Evolutionary conservation across 2,888 invertebrate genomes (phyloP).

Genomic region (Thera obeliscata): DNA sequence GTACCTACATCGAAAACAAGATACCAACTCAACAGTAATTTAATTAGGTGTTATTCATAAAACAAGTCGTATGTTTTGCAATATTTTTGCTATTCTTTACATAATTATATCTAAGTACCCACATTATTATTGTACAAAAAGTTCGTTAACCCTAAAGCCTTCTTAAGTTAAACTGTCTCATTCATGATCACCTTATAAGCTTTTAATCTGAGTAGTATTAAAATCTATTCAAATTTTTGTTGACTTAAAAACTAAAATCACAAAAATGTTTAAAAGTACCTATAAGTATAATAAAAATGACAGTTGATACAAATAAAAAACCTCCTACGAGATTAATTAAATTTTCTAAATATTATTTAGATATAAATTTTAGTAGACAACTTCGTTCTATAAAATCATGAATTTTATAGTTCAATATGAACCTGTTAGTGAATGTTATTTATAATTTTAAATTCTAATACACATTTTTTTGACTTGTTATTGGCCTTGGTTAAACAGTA

Average conservation of each 20-base stretch:
- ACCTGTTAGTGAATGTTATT: background rate
- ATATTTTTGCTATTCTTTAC: background rate
- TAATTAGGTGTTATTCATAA: slow-evolving; percentile 25
- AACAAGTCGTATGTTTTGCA: slow-evolving; percentile 8
- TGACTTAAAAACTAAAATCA: background rate
- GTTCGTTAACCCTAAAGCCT: background rate
- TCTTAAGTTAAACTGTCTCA: no score
- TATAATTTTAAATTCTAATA: background rate
- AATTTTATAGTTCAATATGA: background rate
- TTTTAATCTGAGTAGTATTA: no score
- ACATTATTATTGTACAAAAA: background rate
- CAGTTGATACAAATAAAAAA: background rate
- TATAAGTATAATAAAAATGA: background rate
- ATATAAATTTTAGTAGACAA: background rate
- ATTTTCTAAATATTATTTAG: background rate
- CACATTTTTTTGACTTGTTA: background rate
- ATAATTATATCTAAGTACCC: no score
- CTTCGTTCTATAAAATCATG: background rate
- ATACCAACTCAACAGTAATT: slow-evolving; percentile 19
- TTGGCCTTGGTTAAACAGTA: background rate
- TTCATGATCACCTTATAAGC: no score
- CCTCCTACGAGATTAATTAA: background rate
- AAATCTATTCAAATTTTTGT: background rate
- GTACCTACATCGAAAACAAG: slow-evolving; percentile 16
- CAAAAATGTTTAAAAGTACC: background rate